Evolutionary conservation across 2,113 vertebrate genomes (phyloP).

Genomic region (Grammomys surdaster): DNA sequence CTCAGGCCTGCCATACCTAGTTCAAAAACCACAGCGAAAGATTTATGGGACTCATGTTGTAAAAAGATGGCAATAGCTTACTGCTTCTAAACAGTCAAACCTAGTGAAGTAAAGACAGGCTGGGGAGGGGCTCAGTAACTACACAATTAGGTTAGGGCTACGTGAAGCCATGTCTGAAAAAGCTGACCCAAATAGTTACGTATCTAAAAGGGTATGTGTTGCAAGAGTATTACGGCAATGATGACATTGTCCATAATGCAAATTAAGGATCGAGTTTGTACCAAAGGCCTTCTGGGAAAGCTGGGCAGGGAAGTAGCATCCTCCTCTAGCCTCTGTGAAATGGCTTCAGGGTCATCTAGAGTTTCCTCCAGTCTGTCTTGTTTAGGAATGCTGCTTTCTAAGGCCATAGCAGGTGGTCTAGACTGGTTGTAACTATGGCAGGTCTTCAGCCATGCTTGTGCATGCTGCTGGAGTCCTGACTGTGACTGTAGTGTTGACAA

Average conservation of each 20-base stretch:
- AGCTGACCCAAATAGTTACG: background rate
- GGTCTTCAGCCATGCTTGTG: too few relatives aligned
- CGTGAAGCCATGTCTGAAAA: background rate
- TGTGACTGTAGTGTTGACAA: background rate
- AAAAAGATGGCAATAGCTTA: background rate
- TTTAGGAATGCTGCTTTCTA: background rate
- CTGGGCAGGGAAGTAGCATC: background rate
- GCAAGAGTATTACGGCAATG: background rate
- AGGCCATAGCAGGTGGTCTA: background rate
- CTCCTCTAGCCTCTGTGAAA: too few relatives aligned
- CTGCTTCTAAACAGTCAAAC: background rate
- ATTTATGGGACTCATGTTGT: background rate
- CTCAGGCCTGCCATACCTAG: background rate
- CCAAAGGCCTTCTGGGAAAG: background rate
- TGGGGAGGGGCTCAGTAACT: background rate
- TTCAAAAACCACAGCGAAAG: background rate
- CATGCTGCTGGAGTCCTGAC: background rate
- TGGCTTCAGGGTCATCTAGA: background rate
- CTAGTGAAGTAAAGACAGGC: background rate
- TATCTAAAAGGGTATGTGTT: background rate
- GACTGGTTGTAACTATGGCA: background rate
- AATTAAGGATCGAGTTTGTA: background rate
- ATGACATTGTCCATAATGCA: background rate
- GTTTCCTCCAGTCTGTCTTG: background rate
- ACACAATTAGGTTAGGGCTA: background rate